These are phyloP conservation scores for Baronia brevicornis DNA, from an alignment of 2,888 invertebrate genomes.

Conservation along the genomic window DNA sequence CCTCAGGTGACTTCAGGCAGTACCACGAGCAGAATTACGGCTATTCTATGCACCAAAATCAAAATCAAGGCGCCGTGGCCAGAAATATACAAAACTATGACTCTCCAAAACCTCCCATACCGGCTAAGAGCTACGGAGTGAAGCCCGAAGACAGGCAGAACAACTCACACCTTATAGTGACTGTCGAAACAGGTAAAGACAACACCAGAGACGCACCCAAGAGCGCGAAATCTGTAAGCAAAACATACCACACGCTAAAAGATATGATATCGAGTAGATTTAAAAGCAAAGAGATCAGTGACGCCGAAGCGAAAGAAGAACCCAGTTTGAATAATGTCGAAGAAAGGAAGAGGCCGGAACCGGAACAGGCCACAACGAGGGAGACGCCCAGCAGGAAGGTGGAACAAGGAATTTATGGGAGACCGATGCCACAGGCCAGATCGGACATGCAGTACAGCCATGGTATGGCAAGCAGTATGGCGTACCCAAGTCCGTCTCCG, in stretches of 20 bases:
- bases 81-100: slow-evolving; percentile 63
- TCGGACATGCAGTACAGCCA: slow-evolving; percentile 66
- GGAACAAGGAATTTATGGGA: slow-evolving; percentile 78
- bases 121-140: slow-evolving; percentile 60
- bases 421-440: slow-evolving; percentile 70
- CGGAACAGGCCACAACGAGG: slow-evolving; percentile 61
- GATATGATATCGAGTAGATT: slow-evolving; percentile 89
- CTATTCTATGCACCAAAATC: slow-evolving; percentile 59
- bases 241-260: slow-evolving; percentile 88
- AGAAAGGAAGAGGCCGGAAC: slow-evolving; percentile 65
- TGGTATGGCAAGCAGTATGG: slow-evolving; percentile 58
- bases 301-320: slow-evolving; percentile 71
- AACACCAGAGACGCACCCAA: slow-evolving; percentile 73
- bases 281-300: slow-evolving; percentile 77
- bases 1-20: slow-evolving; percentile 65
- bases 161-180: slow-evolving; percentile 71
- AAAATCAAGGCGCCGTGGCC: slow-evolving; percentile 48
- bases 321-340: slow-evolving; percentile 78
- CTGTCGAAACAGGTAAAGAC: slow-evolving; percentile 77
- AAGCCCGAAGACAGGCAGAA: slow-evolving; percentile 54
- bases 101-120: slow-evolving; percentile 63
- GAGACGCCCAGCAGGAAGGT: slow-evolving; percentile 63
- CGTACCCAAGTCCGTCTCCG: slow-evolving; percentile 61
- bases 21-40: slow-evolving; percentile 73
- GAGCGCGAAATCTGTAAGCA: slow-evolving; percentile 80